Evolutionary conservation across 2,888 invertebrate species (phyloP).

Genomic region (Belgica antarctica): DNA sequence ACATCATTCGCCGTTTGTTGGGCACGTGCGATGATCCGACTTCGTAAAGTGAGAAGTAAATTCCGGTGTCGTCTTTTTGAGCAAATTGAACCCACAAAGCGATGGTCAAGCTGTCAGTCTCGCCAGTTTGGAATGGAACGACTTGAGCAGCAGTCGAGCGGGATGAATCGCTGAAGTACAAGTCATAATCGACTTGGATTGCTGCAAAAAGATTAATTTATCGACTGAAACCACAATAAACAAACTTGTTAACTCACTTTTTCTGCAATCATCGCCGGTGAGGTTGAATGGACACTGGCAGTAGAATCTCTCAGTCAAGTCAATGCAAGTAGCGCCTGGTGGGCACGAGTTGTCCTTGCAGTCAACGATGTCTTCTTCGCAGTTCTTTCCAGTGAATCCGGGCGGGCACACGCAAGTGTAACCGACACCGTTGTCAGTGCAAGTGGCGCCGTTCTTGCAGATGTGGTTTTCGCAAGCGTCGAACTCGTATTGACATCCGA

Average conservation of each 20-base stretch:
- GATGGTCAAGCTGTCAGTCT: constrained; percentile 76
- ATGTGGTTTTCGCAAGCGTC: constrained; percentile 86
- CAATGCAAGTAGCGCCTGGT: constrained; percentile 88
- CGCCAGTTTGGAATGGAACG: constrained; percentile 82
- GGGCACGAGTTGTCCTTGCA: constrained; percentile 93
- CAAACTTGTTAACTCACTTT: constrained; percentile 71
- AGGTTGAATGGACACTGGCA: constrained; percentile 96
- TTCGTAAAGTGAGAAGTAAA: constrained; percentile 89
- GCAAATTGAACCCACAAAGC: constrained; percentile 97
- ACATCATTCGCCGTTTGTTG: constrained; percentile 71
- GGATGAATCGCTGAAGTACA: constrained; percentile 88
- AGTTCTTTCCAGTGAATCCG: constrained; percentile 77
- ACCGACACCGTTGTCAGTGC: constrained; percentile 79
- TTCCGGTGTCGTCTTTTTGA: constrained; percentile 85
- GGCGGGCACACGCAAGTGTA: constrained; percentile 84
- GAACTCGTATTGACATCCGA: constrained; percentile 91
- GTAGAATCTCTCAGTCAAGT: constrained; percentile 84
- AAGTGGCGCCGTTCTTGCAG: constrained; percentile 92
- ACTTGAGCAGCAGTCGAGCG: constrained; percentile 90
- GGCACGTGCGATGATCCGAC: constrained; percentile 81
- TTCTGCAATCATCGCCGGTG: constrained; percentile 94
- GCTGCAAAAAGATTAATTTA: too few species aligned
- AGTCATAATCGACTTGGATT: constrained; percentile 96
- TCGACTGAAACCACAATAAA: background rate
- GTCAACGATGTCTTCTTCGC: constrained; percentile 86